Evolutionary conservation across 2,113 vertebrate species (phyloP).

Genomic region (Columba livia): DNA sequence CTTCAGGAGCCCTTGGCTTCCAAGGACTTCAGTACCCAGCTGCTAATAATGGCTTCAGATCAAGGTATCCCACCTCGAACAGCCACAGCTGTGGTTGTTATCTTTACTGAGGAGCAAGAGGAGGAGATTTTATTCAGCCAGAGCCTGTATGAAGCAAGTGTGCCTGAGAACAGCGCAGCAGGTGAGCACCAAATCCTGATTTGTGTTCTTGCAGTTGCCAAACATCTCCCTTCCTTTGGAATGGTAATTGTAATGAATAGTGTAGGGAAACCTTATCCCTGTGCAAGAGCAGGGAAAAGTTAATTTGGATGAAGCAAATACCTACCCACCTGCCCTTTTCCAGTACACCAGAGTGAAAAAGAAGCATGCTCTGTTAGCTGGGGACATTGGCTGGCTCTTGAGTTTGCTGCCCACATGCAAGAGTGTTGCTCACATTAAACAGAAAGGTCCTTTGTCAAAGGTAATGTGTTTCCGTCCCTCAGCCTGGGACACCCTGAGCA

Average conservation of each 20-base stretch:
- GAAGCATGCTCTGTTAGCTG: not conserved
- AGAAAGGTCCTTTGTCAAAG: not conserved
- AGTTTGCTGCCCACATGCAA: not conserved
- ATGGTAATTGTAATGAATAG: not conserved
- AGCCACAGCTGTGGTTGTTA: slow-evolving; percentile 80
- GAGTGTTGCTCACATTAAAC: not conserved
- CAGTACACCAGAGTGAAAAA: not conserved
- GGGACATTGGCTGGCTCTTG: not conserved
- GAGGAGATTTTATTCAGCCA: slow-evolving; percentile 79
- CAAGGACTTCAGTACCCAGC: slow-evolving; percentile 73
- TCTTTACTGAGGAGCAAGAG: slow-evolving; percentile 79
- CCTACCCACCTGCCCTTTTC: not conserved
- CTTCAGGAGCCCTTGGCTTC: slow-evolving; percentile 70
- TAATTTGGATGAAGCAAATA: not conserved
- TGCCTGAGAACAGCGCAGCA: slow-evolving; percentile 84
- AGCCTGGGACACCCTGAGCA: not conserved
- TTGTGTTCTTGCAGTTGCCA: not conserved
- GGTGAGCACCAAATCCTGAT: slow-evolving; percentile 71
- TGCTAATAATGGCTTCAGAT: slow-evolving; percentile 81
- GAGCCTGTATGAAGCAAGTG: slow-evolving; percentile 74
- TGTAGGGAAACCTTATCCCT: not conserved
- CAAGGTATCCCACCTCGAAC: slow-evolving; percentile 77
- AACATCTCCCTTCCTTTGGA: not conserved
- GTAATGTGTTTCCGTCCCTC: not conserved
- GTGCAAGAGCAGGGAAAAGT: not conserved